A percentile compares a stretch with the other conserved stretches of the same genome.
phyloP scores from a whole-genome alignment of 2,797 vertebrate genomes.

The Alosa sapidissima region DNA sequence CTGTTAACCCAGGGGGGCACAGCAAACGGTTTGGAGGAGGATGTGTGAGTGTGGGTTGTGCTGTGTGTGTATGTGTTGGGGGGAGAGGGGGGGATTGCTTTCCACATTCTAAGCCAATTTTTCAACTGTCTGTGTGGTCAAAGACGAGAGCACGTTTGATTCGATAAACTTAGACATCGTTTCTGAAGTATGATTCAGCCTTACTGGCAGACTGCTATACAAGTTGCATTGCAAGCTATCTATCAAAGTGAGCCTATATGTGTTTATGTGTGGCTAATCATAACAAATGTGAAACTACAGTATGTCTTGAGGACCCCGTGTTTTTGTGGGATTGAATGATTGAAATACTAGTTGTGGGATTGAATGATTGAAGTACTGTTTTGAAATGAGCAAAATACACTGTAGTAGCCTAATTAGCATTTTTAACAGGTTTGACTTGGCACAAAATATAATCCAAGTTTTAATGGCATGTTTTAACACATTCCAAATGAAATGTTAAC shows the following conservation, averaged over 20 bases:
- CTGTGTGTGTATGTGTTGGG: not conserved
- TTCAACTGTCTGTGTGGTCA: not conserved
- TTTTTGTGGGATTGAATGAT: not conserved
- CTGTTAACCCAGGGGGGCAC: slow-evolving; percentile 64
- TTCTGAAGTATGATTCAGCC: not conserved
- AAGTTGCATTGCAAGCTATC: not conserved
- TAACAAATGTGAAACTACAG: not conserved
- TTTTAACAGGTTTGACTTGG: not conserved
- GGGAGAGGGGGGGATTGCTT: not conserved
- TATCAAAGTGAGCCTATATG: not conserved
- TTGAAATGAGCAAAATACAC: not conserved
- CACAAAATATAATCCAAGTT: not conserved
- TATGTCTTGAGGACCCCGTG: not conserved
- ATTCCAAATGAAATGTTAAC: not conserved
- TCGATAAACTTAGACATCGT: not conserved
- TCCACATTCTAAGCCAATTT: not conserved
- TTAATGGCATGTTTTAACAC: not conserved
- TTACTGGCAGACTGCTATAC: not conserved
- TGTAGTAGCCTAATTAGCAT: not conserved
- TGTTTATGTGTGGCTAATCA: not conserved
- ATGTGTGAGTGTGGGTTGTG: slow-evolving; percentile 17
- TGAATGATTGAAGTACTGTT: not conserved
- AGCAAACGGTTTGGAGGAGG: not conserved
- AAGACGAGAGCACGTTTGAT: not conserved
- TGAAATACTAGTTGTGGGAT: not conserved